phyloP scores from a whole-genome alignment of 2,888 invertebrate genomes.

The Lissocephala sabroskyi region DNA sequence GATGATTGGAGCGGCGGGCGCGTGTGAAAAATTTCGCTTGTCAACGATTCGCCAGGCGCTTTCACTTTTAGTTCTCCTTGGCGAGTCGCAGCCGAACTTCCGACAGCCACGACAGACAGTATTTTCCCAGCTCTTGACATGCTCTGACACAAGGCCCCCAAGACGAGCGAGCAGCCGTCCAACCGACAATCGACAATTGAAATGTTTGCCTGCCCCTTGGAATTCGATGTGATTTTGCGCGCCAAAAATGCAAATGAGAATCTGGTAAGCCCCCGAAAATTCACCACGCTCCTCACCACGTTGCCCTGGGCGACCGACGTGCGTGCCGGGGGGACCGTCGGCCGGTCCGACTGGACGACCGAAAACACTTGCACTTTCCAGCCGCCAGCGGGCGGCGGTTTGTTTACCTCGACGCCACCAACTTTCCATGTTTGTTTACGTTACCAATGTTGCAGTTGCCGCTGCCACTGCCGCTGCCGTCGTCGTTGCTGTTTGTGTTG shows the following conservation, averaged over 20 bases:
- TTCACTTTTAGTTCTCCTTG: conserved; percentile 36
- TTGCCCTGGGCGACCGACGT: conserved; percentile 24
- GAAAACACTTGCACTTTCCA: conserved; percentile 48
- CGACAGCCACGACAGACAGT: conserved; percentile 43
- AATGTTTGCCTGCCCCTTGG: conserved; percentile 45
- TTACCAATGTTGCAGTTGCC: conserved; percentile 5
- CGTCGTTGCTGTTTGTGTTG: conserved; percentile 38
- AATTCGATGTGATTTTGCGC: conserved; percentile 54
- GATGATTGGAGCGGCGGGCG: no score
- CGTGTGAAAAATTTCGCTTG: neutral
- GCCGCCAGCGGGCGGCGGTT: no score
- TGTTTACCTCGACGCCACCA: no score
- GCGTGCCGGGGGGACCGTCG: conserved; percentile 13
- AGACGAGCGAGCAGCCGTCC: conserved; percentile 1
- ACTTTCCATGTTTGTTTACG: conserved; percentile 25
- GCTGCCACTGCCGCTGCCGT: conserved; percentile 9
- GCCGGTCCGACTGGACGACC: neutral
- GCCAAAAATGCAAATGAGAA: conserved; percentile 49
- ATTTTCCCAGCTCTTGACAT: conserved; percentile 59
- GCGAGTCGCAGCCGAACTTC: conserved; percentile 31
- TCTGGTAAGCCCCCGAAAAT: conserved; percentile 38
- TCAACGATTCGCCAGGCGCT: conserved; percentile 36
- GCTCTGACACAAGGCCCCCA: conserved; percentile 51
- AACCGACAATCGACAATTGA: neutral
- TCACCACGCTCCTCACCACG: conserved; percentile 36